Percentiles rank a stretch among this genome's conserved stretches.
Evolutionary conservation across 2,113 vertebrate genomes (phyloP).

Genomic region (Dendrocopos noguchii): DNA sequence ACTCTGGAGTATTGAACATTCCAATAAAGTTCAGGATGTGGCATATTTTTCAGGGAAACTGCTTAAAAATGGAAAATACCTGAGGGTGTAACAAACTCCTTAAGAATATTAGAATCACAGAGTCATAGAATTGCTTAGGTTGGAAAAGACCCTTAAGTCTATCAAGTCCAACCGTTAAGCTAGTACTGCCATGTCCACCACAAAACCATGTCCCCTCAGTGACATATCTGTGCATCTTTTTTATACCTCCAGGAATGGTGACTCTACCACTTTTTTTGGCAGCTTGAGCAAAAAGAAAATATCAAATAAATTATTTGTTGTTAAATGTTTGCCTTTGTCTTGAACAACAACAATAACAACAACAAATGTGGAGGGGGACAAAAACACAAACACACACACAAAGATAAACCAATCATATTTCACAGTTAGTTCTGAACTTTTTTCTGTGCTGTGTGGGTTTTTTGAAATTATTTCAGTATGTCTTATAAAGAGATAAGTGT

Average conservation of each 20-base stretch:
- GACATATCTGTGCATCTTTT: no score
- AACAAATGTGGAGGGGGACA: background rate
- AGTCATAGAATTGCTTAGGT: no score
- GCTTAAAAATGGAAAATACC: background rate
- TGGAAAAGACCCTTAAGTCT: no score
- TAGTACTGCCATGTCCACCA: no score
- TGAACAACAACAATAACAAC: background rate
- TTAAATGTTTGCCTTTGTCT: background rate
- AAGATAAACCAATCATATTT: background rate
- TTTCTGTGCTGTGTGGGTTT: background rate
- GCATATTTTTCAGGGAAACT: background rate
- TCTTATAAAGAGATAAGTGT: background rate
- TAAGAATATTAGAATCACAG: background rate
- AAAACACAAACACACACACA: no score
- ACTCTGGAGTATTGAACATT: background rate
- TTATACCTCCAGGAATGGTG: no score
- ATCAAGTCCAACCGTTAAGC: no score
- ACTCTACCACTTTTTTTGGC: no score
- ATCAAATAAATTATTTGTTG: background rate
- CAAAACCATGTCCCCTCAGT: no score
- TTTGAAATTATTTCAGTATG: background rate
- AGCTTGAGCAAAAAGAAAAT: background rate
- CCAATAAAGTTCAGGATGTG: constrained; percentile 2
- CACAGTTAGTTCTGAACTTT: background rate
- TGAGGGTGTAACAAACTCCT: background rate